These are phyloP conservation scores for Palythoa grandis DNA, from an alignment of 92 coral and sea anemone genomes.

Conservation along the genomic window DNA sequence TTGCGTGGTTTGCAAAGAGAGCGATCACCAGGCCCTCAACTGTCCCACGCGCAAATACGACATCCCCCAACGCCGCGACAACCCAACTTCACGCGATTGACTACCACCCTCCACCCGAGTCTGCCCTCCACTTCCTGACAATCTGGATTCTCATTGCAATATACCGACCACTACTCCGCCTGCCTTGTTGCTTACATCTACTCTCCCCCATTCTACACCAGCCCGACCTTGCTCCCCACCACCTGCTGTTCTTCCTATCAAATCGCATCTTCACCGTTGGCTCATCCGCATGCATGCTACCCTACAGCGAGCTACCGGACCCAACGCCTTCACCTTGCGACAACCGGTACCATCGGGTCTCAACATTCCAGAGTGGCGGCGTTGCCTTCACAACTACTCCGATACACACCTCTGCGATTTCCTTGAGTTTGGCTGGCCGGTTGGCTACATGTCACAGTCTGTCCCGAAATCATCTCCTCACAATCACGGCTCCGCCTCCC, in stretches of 20 bases:
- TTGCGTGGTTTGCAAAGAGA: too few relatives aligned
- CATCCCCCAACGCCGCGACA: conserved; percentile 35
- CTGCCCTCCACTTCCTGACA: conserved; percentile 38
- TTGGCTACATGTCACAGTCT: not conserved
- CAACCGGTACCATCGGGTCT: conserved; percentile 42
- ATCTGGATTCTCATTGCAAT: not conserved
- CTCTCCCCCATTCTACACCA: conserved; percentile 21
- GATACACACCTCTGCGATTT: conserved; percentile 38
- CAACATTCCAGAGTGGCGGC: conserved; percentile 28
- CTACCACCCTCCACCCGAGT: conserved; percentile 17
- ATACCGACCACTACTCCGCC: conserved; percentile 7
- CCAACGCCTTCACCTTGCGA: conserved; percentile 26
- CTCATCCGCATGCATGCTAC: conserved; percentile 18
- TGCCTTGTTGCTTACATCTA: not conserved
- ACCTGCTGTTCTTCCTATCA: conserved; percentile 12
- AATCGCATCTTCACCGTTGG: conserved; percentile 5
- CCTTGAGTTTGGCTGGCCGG: conserved; percentile 48
- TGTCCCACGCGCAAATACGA: conserved; percentile 5
- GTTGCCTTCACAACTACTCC: conserved; percentile 11
- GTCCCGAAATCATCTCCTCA: not conserved
- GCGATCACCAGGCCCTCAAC: too few relatives aligned
- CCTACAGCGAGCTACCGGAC: conserved; percentile 21
- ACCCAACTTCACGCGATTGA: conserved; percentile 29
- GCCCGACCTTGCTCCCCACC: conserved; percentile 30
- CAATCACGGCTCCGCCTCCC: not conserved